Conservation (phyloP, 2,888 invertebrate species). For the Sphinx pinastri region DNA sequence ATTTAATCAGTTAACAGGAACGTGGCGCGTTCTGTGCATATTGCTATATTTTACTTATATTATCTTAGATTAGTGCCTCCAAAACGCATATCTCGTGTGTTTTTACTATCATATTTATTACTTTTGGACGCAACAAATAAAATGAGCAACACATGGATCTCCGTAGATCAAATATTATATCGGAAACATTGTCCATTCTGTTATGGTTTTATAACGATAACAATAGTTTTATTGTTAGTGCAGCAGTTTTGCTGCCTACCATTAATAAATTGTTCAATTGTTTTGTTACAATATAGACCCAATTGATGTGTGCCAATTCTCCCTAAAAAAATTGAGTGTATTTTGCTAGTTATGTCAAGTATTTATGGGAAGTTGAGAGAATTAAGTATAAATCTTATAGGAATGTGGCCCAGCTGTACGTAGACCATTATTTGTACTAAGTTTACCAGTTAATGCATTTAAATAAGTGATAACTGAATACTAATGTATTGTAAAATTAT, state of each 20-base stretch:
- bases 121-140: slow-evolving; percentile 17
- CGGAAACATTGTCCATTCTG: not conserved
- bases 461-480: not conserved
- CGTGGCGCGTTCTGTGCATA: not conserved
- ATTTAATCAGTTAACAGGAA: slow-evolving; percentile 6
- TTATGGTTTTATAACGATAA: not conserved
- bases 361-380: slow-evolving; percentile 1
- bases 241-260: no score
- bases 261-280: no score
- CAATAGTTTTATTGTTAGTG: no score
- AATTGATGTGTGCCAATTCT: not conserved
- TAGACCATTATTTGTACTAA: not conserved
- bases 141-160: slow-evolving; percentile 12
- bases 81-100: not conserved
- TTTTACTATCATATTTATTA: slow-evolving; percentile 8
- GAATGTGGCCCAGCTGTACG: not conserved
- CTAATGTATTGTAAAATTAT: not conserved
- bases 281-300: not conserved
- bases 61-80: slow-evolving; percentile 4
- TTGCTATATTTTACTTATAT: not conserved
- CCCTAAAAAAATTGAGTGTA: not conserved
- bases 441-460: not conserved
- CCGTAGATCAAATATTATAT: not conserved
- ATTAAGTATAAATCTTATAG: not conserved
- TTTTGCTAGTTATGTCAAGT: not conserved